A percentile compares a stretch with the other conserved stretches of the same genome.
Conservation (phyloP, 2,797 vertebrate species). For the Cyclura pinguis region DNA sequence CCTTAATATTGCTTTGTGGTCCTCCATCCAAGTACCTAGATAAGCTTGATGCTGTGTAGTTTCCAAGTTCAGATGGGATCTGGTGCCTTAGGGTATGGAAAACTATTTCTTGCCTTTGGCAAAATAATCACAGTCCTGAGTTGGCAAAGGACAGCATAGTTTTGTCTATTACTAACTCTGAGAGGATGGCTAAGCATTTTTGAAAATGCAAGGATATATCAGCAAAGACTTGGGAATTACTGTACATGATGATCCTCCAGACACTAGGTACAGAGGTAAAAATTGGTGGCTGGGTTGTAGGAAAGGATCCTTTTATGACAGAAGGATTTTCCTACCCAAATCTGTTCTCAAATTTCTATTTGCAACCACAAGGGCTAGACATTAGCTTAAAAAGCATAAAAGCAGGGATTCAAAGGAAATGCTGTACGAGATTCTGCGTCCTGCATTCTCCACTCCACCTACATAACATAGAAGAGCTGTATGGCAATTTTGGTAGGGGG, state of each 20-base stretch:
- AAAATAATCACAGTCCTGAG: not conserved
- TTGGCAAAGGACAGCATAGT: not conserved
- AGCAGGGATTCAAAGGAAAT: not conserved
- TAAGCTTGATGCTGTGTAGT: no score
- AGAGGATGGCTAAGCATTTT: not conserved
- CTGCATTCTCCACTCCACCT: not conserved
- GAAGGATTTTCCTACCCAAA: not conserved
- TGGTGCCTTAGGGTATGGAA: no score
- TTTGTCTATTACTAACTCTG: not conserved
- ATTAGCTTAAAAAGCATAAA: not conserved
- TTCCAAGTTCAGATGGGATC: no score
- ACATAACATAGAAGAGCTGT: not conserved
- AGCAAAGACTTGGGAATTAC: not conserved
- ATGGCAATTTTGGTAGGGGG: not conserved
- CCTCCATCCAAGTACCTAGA: no score
- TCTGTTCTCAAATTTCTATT: not conserved
- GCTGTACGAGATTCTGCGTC: not conserved
- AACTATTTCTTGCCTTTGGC: not conserved
- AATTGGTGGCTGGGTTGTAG: not conserved
- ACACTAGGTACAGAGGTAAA: not conserved
- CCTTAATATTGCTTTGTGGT: no score
- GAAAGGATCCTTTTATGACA: not conserved
- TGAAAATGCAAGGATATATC: not conserved
- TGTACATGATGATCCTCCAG: not conserved
- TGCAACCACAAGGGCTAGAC: not conserved